Conservation (phyloP, 1,140 invertebrate genomes). For the Drosophila ficusphila region DNA sequence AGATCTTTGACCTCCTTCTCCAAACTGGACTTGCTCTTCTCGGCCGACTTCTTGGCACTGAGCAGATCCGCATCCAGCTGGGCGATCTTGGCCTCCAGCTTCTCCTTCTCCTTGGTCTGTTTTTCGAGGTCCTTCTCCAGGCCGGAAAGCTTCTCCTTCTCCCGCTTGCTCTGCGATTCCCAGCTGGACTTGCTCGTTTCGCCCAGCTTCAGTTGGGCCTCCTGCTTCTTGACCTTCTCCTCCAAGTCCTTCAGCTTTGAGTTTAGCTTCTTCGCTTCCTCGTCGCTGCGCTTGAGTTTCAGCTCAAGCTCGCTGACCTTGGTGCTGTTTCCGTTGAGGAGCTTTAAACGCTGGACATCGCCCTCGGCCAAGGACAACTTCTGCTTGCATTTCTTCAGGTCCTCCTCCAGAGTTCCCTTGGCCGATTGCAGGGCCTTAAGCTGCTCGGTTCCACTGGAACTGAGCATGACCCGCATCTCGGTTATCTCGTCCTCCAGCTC, state of each 20-base stretch:
- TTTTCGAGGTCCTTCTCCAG: slow-evolving; percentile 89
- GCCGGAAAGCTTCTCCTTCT: slow-evolving; percentile 86
- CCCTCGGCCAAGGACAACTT: slow-evolving; percentile 64
- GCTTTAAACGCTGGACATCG: slow-evolving; percentile 71
- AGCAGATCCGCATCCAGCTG: slow-evolving; percentile 85
- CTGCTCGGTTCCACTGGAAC: slow-evolving; percentile 55
- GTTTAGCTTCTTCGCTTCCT: slow-evolving; percentile 67
- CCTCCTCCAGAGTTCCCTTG: slow-evolving; percentile 66
- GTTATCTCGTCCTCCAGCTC: slow-evolving; percentile 82
- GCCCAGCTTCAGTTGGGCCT: slow-evolving; percentile 63
- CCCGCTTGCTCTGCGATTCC: slow-evolving; percentile 68
- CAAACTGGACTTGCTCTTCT: slow-evolving; percentile 84
- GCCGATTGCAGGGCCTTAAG: slow-evolving; percentile 66
- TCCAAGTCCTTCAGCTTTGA: slow-evolving; percentile 76
- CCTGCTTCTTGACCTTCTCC: slow-evolving; percentile 79
- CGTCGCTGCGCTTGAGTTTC: slow-evolving; percentile 74
- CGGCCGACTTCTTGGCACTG: slow-evolving; percentile 84
- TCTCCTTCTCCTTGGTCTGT: slow-evolving; percentile 85
- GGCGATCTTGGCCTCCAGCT: slow-evolving; percentile 65
- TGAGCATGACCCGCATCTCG: slow-evolving; percentile 72
- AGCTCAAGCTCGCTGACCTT: slow-evolving; percentile 71
- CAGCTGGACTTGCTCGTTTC: slow-evolving; percentile 62
- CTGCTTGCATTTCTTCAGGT: slow-evolving; percentile 70
- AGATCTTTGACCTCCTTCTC: slow-evolving; percentile 86
- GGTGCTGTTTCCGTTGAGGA: slow-evolving; percentile 46